Conservation (phyloP, 2,113 vertebrate genomes). For the Hystrix cristata region DNA sequence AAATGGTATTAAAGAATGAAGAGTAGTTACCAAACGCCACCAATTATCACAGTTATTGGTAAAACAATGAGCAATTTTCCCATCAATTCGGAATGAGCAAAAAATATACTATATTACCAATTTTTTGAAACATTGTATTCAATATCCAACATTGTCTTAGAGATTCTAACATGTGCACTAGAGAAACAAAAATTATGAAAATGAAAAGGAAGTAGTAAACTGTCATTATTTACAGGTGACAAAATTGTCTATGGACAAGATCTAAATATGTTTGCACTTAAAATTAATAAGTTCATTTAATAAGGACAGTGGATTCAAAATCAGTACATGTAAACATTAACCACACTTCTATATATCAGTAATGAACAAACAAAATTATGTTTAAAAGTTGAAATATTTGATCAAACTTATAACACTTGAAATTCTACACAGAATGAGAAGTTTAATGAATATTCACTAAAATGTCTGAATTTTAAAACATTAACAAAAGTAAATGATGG, state of each 20-base stretch:
- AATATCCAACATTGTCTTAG: neutral
- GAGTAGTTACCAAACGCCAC: neutral
- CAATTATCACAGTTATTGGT: neutral
- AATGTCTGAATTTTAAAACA: neutral
- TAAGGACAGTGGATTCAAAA: neutral
- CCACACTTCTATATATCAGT: neutral
- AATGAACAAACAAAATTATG: neutral
- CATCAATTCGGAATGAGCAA: neutral
- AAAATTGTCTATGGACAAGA: neutral
- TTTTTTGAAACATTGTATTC: neutral
- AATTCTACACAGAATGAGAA: neutral
- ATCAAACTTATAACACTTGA: neutral
- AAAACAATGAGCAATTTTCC: neutral
- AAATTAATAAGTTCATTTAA: neutral
- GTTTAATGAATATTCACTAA: neutral
- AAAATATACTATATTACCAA: neutral
- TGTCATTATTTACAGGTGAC: neutral
- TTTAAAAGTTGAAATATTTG: neutral
- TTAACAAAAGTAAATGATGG: too few species aligned
- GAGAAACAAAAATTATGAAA: neutral
- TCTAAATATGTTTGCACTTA: neutral
- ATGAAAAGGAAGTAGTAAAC: neutral
- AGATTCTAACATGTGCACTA: neutral
- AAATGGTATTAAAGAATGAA: neutral
- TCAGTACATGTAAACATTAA: neutral